Base-by-base conservation (phyloP, 2,888 invertebrate species). In the Pammene fasciana region DNA sequence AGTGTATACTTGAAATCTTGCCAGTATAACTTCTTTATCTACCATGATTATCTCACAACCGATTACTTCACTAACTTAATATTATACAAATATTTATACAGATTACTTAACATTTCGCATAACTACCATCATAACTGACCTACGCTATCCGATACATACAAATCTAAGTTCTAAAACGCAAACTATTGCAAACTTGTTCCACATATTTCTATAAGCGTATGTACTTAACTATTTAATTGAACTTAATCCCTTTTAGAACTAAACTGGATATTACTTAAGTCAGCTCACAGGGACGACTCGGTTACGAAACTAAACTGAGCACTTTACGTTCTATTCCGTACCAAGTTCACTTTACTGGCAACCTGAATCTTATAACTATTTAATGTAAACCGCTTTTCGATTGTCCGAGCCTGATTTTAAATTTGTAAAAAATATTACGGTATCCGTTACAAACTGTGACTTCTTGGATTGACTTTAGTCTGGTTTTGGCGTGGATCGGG, bases 251-350 rank as follows among this genome's bases (percentile, higher is more conserved):
- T 65, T 65, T 55, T 43, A 10, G 26, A 16, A 18, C 26, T 54
- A 18, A 41, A 14, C 1, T 26, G 41, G 16, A 34, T n/a, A 45
- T 67, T 67, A 67, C 67, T 61, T 67, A 67, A 67, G 26, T 62
- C 26, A 36, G 48, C 18, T n/a, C 41, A 62, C 68, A 67, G 61
- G 68, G 68, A 68, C 67, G 67, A 60, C 34, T 54, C 54, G 14
- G 46, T 68, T 68, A 43, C 68, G 68, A 62, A 55, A 55, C 41
- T 5, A 62, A 55, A 55, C 41, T 11, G 26, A 59, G 38, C 59
- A 36, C 34, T 55, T 67, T 55, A 62, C 68, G 43, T 62, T 62
- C 68, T 61, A 61, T 60, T 52, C 56, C 26, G 5, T 7, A 55
- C 48, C 43, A 14, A 14, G 11, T 38, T 26, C 38, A 18, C n/a